These are phyloP conservation scores for Tribolium castaneum DNA, from an alignment of 1,140 invertebrate genomes.

Conservation along the genomic window DNA sequence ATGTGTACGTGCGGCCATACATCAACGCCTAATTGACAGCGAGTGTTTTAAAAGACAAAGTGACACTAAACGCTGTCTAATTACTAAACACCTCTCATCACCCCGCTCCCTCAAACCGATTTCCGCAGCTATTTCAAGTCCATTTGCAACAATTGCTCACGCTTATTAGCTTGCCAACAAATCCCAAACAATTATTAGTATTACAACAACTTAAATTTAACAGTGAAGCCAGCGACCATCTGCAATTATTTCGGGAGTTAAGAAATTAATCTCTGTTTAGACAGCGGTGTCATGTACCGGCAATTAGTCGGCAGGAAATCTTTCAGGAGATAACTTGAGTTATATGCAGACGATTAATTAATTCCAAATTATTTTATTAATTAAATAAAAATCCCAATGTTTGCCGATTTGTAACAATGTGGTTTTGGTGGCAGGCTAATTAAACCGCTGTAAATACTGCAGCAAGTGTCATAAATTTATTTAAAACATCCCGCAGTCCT, in stretches of 20 bases:
- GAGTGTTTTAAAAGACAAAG: conserved; percentile 60
- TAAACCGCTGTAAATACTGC: conserved; percentile 49
- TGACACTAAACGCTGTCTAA: conserved; percentile 63
- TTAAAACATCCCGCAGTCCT: conserved; percentile 42
- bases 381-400: too few relatives aligned
- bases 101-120: conserved; percentile 9
- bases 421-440: conserved; percentile 44
- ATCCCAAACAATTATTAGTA: too few relatives aligned
- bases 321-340: conserved; percentile 38
- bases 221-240: too few relatives aligned
- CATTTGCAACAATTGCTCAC: conserved; percentile 40
- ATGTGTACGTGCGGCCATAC: conserved; percentile 57
- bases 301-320: conserved; percentile 51
- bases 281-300: conserved; percentile 49
- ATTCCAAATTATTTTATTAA: neutral
- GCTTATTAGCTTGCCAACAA: too few relatives aligned
- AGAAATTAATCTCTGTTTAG: conserved; percentile 52
- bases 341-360: neutral
- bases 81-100: conserved; percentile 51
- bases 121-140: conserved; percentile 45
- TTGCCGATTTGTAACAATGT: conserved; percentile 36
- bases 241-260: conserved; percentile 43
- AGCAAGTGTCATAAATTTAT: conserved; percentile 46
- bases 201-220: too few relatives aligned
- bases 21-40: conserved; percentile 63